Evolutionary conservation across 1,140 invertebrate species (phyloP).

Genomic region (Drosophila baimaii): DNA sequence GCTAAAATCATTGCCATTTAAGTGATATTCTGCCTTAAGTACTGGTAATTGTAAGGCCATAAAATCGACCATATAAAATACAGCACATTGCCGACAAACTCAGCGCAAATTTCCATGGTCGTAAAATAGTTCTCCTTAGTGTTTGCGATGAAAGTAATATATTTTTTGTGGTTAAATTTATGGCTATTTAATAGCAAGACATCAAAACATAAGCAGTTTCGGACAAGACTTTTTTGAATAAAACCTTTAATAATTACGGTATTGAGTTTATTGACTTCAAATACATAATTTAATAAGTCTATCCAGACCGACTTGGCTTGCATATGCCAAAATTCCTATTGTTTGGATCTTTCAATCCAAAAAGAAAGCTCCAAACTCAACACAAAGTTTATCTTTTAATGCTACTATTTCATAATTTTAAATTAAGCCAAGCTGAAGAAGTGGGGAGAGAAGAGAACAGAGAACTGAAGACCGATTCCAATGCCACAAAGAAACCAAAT

Average conservation of each 20-base stretch:
- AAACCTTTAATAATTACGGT: not conserved
- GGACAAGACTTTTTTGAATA: not conserved
- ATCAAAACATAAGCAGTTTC: constrained; percentile 32
- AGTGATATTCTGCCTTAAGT: not conserved
- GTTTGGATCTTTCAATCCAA: not conserved
- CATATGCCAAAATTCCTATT: too few species aligned
- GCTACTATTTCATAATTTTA: constrained; percentile 74
- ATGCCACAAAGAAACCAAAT: constrained; percentile 70
- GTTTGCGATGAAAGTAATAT: constrained; percentile 33
- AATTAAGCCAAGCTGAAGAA: constrained; percentile 40
- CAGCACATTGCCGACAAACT: constrained; percentile 21
- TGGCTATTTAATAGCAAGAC: constrained; percentile 26
- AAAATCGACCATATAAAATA: constrained; percentile 27
- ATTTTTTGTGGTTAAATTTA: constrained; percentile 37
- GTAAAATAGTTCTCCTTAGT: constrained; percentile 17
- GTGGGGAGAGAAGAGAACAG: not conserved
- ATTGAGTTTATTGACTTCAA: not conserved
- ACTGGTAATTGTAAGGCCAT: constrained; percentile 3
- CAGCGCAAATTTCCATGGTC: constrained; percentile 20
- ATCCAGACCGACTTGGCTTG: not conserved
- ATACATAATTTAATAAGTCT: not conserved
- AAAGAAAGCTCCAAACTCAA: constrained; percentile 44
- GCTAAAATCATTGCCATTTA: constrained; percentile 11
- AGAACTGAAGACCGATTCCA: constrained; percentile 52
- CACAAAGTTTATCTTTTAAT: constrained; percentile 65